Base-by-base conservation (phyloP, 2,888 invertebrate species). In the Lasioglossum leucozonium region DNA sequence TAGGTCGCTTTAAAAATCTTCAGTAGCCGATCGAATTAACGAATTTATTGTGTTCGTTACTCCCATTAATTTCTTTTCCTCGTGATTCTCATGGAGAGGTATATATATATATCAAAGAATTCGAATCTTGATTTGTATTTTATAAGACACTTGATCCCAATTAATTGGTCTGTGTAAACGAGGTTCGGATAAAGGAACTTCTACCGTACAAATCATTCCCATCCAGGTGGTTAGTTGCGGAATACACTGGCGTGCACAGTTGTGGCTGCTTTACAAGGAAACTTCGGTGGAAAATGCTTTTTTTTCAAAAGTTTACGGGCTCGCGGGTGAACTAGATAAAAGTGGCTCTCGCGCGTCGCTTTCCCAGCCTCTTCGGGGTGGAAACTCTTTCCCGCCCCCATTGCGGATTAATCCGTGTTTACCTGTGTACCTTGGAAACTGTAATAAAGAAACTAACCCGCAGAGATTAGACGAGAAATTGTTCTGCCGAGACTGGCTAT, bases 241-340 rank as follows among this genome's bases (percentile, higher is more conserved):
- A 22, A 47, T 47, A 51, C 10, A 51, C 22, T 51, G 51, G 3
- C 51, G 22, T 51, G 51, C 22, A 22, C 51, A n/a, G 10, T 65
- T 65, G 22, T 6, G 8, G 67, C 22, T 13, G 67, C 22, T 67
- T 40, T 22, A 40, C 65, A 22, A 65, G 65, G 34, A 65, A 65
- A 30, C 65, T 65, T 65, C 65, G 22, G 65, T 65, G 65, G 18
- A 6, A 18, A 30, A 65, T 34, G 4, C 13, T 58, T 58, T 65
- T 65, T n/a, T 65, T 65, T 34, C 34, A 18, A 65, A 34, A 65
- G 65, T 30, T 34, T 34, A 65, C 34, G 10, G 34, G 58, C 34
- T 65, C 34, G 34, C 65, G 65, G 65, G 65, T 22, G 18, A 65
- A 34, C 65, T 62, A 65, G 65, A 65, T 65, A 65, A 65, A 65